Conservation (phyloP, 2,113 vertebrate genomes). For the Chelonoidis abingdonii region DNA sequence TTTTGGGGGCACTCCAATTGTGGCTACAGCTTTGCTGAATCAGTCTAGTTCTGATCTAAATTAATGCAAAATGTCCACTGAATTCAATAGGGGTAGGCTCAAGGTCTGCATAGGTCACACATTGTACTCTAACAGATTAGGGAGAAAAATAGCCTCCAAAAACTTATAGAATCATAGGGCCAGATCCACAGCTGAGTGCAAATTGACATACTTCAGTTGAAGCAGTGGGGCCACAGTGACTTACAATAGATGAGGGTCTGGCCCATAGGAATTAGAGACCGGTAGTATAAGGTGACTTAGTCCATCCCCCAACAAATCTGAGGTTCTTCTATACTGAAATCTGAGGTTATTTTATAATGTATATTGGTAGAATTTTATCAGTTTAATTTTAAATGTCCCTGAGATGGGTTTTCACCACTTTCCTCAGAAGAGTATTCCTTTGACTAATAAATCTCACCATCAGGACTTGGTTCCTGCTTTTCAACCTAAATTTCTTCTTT, state of each 20-base stretch:
- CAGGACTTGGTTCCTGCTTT: neutral
- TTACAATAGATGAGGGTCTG: neutral
- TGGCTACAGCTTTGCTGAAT: neutral
- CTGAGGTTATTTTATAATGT: neutral
- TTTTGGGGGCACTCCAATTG: neutral
- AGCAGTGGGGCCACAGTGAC: accelerated
- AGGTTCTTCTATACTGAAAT: neutral
- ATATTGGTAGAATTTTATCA: neutral
- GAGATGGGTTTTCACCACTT: neutral
- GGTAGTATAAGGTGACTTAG: neutral
- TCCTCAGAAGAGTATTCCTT: neutral
- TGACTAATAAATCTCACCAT: neutral
- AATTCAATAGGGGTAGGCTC: neutral
- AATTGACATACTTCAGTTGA: neutral
- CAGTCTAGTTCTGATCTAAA: neutral
- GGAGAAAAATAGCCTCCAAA: neutral
- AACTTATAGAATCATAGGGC: neutral
- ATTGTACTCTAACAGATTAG: neutral
- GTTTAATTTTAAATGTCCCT: neutral
- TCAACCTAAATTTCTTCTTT: neutral
- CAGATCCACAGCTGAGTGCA: neutral
- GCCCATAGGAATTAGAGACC: neutral
- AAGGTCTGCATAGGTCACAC: neutral
- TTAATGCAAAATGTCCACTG: neutral
- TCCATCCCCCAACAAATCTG: neutral